phyloP scores from a whole-genome alignment of 2,113 vertebrate species.

The Chlorocebus sabaeus region DNA sequence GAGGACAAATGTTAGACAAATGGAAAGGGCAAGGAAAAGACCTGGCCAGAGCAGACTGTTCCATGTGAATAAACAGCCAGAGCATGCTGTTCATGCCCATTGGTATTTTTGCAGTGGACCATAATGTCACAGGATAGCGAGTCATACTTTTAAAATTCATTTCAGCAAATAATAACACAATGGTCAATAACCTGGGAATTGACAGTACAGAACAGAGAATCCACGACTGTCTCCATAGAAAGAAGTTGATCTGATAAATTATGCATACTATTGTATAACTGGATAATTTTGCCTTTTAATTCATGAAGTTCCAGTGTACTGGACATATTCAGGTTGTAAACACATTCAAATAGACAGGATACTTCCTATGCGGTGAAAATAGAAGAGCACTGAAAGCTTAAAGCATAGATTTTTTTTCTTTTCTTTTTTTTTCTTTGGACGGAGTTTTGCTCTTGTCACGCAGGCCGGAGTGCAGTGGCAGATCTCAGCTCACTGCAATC shows the following conservation, averaged over 20 bases:
- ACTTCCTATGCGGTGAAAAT: not conserved
- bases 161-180: not conserved
- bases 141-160: conserved; percentile 15
- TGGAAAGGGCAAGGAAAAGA: not conserved
- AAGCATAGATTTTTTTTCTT: not conserved
- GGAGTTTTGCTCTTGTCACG: no score
- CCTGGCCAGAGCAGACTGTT: not conserved
- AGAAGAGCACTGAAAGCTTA: not conserved
- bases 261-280: conserved; percentile 5
- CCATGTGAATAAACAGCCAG: not conserved
- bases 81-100: not conserved
- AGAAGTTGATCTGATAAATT: conserved; percentile 72
- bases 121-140: not conserved
- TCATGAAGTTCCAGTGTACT: not conserved
- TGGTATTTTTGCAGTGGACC: conserved; percentile 27
- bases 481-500: no score
- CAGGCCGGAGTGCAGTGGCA: no score
- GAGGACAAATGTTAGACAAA: conserved; percentile 39
- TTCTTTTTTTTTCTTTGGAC: no score
- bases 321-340: not conserved
- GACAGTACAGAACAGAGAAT: conserved; percentile 11
- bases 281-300: not conserved
- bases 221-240: not conserved
- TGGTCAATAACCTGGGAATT: not conserved
- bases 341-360: conserved; percentile 3